Conservation (phyloP, 2,797 vertebrate species). For the Sebastes kiyomatsui region DNA sequence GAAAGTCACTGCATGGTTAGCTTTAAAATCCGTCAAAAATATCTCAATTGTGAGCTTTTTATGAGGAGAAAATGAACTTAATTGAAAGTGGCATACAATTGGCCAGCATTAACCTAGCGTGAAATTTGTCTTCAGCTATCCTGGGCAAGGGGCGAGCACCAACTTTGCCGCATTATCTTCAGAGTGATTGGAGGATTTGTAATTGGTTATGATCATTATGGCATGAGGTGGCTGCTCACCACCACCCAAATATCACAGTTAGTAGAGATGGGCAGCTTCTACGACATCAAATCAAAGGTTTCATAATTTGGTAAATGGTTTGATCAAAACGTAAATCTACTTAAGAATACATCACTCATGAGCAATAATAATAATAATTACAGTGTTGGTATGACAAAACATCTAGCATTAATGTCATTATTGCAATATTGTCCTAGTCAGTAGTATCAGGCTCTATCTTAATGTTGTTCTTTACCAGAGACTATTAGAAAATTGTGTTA, state of each 20-base stretch:
- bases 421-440: not conserved
- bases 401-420: not conserved
- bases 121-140: conserved; percentile 77
- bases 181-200: conserved; percentile 62
- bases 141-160: conserved; percentile 46
- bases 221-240: conserved; percentile 44
- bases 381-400: not conserved
- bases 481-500: not conserved
- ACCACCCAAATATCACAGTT: conserved; percentile 27
- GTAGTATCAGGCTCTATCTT: not conserved
- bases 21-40: conserved; percentile 71
- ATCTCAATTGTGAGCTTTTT: conserved; percentile 73
- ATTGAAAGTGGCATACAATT: conserved; percentile 84
- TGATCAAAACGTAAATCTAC: conserved; percentile 1
- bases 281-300: conserved; percentile 7
- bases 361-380: conserved; percentile 15
- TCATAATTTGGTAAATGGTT: conserved; percentile 2
- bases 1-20: conserved; percentile 61
- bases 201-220: conserved; percentile 72
- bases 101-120: conserved; percentile 77
- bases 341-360: conserved; percentile 1
- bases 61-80: conserved; percentile 72
- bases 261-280: conserved; percentile 6
- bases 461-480: not conserved
- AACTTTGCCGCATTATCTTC: conserved; percentile 64